Conservation (phyloP, 2,113 vertebrate species). For the Urocynchramus pylzowi region DNA sequence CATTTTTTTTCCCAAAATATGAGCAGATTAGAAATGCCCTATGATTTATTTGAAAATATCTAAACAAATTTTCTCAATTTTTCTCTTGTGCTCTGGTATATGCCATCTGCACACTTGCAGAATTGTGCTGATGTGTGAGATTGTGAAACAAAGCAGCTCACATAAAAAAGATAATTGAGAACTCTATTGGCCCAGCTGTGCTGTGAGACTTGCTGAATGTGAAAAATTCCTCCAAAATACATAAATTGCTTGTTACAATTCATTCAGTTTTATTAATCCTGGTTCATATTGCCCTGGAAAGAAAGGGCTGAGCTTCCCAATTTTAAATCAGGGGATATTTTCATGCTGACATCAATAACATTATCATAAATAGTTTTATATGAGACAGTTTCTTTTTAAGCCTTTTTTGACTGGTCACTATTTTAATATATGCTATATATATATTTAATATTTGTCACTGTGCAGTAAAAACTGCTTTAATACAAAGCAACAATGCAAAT, state of each 20-base stretch:
- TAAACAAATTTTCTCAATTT: not conserved
- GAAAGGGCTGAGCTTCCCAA: not conserved
- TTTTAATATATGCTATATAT: not conserved
- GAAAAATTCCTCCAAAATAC: not conserved
- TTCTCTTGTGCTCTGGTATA: not conserved
- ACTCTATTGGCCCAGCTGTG: conserved; percentile 13
- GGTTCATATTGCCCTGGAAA: not conserved
- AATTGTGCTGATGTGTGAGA: conserved; percentile 41
- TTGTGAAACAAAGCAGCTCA: not conserved
- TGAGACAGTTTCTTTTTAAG: not conserved
- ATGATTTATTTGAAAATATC: conserved; percentile 12
- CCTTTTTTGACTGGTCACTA: not conserved
- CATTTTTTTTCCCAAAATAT: not conserved
- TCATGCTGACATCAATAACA: not conserved
- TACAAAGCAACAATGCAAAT: not conserved
- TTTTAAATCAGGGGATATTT: not conserved
- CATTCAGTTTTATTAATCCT: conserved; percentile 39
- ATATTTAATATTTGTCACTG: not conserved
- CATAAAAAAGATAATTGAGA: conserved; percentile 47
- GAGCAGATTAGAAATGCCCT: not conserved
- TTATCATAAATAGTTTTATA: not conserved
- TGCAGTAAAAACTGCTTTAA: not conserved
- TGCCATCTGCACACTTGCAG: conserved; percentile 22
- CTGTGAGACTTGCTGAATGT: conserved; percentile 35
- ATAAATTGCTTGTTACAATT: conserved; percentile 29